Percentiles rank a stretch among this genome's conserved stretches.
phyloP scores from a whole-genome alignment of 2,888 invertebrate genomes.

The Pediacus dermestoides region DNA sequence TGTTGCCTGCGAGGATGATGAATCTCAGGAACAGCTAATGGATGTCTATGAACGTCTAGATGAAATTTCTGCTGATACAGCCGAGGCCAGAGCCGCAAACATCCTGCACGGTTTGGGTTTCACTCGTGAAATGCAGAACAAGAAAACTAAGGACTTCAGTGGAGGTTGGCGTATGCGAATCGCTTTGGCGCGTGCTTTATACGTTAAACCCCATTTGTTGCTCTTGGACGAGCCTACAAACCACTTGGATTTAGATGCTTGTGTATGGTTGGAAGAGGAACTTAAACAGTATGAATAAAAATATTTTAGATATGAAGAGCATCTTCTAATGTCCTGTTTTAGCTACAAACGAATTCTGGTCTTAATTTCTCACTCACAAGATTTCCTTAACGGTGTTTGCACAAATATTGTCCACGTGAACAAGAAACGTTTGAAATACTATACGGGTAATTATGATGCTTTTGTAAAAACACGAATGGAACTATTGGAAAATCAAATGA shows the following conservation, averaged over 20 bases:
- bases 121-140: conserved; percentile 76
- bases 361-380: conserved; percentile 98
- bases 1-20: conserved; percentile 82
- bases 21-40: conserved; percentile 92
- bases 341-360: conserved; percentile 95
- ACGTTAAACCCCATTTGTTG: conserved; percentile 94
- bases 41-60: conserved; percentile 97
- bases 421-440: conserved; percentile 90
- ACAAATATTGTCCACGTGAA: conserved; percentile 95
- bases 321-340: conserved; percentile 29
- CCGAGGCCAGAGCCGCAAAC: conserved; percentile 89
- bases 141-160: conserved; percentile 84
- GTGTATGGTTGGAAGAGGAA: conserved; percentile 99
- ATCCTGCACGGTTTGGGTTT: conserved; percentile 97
- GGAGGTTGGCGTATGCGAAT: conserved; percentile 99
- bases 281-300: conserved; percentile 69
- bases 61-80: conserved; percentile 93
- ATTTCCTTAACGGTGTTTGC: conserved; percentile 97
- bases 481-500: conserved; percentile 95
- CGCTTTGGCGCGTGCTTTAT: conserved; percentile 92
- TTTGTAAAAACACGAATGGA: conserved; percentile 93
- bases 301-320: background rate
- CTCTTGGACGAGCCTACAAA: conserved; percentile 94
- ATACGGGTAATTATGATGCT: conserved; percentile 91
- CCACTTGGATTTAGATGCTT: conserved; percentile 97